These are phyloP conservation scores for Pinna nobilis DNA, from an alignment of 1,140 invertebrate species.

Conservation along the genomic window DNA sequence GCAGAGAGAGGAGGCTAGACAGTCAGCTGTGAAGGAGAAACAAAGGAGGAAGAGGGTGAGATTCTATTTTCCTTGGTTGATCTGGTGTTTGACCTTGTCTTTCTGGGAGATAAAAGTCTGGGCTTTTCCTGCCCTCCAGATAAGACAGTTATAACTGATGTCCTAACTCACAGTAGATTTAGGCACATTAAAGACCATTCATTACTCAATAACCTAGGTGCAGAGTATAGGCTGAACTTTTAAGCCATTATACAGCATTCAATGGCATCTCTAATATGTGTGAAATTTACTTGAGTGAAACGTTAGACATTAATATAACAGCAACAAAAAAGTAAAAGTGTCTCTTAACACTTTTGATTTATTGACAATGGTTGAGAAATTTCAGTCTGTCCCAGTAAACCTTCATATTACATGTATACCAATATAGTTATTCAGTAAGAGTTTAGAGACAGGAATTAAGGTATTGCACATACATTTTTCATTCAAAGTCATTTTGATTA, in stretches of 20 bases:
- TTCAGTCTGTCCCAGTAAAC: too few species aligned
- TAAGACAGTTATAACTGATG: not conserved
- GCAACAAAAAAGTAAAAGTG: too few species aligned
- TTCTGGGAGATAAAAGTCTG: not conserved
- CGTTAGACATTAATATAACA: too few species aligned
- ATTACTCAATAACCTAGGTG: too few species aligned
- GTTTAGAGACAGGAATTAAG: not conserved
- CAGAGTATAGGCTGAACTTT: too few species aligned
- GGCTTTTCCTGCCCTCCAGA: not conserved
- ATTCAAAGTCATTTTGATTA: too few species aligned
- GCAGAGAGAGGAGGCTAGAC: conserved; percentile 59
- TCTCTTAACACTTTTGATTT: too few species aligned
- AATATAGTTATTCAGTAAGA: not conserved
- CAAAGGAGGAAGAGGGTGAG: conserved; percentile 59
- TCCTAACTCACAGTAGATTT: not conserved
- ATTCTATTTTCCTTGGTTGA: not conserved
- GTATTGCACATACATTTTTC: not conserved
- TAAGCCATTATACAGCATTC: too few species aligned
- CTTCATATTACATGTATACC: too few species aligned
- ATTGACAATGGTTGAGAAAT: too few species aligned
- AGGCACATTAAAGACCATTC: not conserved
- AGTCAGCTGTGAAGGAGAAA: conserved; percentile 57
- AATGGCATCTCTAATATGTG: too few species aligned
- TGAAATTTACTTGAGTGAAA: too few species aligned
- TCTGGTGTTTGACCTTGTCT: not conserved